Percentiles rank a stretch among this genome's conserved stretches.
Conservation (phyloP, 2,888 invertebrate species). For the Netelia melanura region DNA sequence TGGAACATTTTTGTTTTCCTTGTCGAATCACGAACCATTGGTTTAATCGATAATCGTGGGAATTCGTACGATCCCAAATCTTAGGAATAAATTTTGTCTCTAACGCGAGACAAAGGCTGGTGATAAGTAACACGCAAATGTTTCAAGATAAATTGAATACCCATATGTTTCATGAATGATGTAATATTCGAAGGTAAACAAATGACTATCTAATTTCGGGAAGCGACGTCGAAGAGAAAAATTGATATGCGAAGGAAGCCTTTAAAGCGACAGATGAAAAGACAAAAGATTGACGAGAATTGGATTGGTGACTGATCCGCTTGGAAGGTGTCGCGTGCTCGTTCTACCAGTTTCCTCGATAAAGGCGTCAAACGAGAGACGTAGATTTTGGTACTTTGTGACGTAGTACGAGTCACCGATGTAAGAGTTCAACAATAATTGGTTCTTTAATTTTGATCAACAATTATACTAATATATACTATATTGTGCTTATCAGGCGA, state of each 20-base stretch:
- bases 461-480: too few relatives aligned
- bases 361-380: not conserved
- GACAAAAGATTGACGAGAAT: constrained; percentile 34
- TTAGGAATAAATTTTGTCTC: too few relatives aligned
- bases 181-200: not conserved
- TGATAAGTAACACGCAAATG: too few relatives aligned
- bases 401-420: not conserved
- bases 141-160: not conserved
- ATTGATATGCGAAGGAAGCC: constrained; percentile 38
- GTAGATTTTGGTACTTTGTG: not conserved
- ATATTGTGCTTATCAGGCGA: too few relatives aligned
- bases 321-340: constrained; percentile 28
- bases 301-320: constrained; percentile 45
- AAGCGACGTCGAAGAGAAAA: not conserved
- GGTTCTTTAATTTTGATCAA: too few relatives aligned
- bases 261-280: constrained; percentile 7
- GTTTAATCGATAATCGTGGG: too few relatives aligned
- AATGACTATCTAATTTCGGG: not conserved
- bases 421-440: too few relatives aligned
- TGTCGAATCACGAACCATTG: too few relatives aligned
- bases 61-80: too few relatives aligned
- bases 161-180: not conserved
- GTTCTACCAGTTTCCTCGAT: not conserved
- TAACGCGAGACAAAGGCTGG: too few relatives aligned
- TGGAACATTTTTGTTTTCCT: too few relatives aligned